Base-by-base conservation (phyloP, 1,140 invertebrate genomes). In the Drosophila setifemur region DNA sequence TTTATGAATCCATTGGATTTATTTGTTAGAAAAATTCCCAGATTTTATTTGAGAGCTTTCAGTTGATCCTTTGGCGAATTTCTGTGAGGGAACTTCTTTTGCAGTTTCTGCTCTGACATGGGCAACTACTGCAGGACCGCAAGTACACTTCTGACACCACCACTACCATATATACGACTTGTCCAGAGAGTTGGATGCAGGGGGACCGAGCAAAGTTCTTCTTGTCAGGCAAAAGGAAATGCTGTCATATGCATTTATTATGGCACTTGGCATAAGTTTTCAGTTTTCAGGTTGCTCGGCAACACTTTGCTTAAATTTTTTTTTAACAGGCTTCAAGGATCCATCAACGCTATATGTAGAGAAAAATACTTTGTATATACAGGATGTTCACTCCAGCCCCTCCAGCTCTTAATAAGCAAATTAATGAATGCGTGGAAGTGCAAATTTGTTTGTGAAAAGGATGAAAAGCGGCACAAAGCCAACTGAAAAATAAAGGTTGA, bases 381-480 rank as follows among this genome's bases (percentile, higher is more conserved):
- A 0, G 37, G 0, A 8, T 6, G 58, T 44, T 50, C 43, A 23
- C 12, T 61, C 48, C 31, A 33, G 31, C 8, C 4, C 8, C 12
- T 26, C 35, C 4, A 14, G n/a, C 25, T 50, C 52, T 52, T 82
- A 69, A 82, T 73, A 70, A 74, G 79, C 70, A 74, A 83, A 78
- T 85, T 83, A 85, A 83, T 83, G 52, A 83, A 83, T 83, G 79
- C 79, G 54, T 83, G 54, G 64, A 85, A 78, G 79, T 83, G 79
- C 64, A 85, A 83, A 83, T 83, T 78, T 79, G 76, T 74, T 79
- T 83, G 64, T 73, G 69, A 73, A 83, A 83, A 71, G 73, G 57
- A 61, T 67, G 45, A 77, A 83, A 70, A 66, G 53, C 11, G 49
- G 40, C 61, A 67, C 61, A 67, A 68, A 67, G 61, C 64, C 31